Evolutionary conservation across 2,888 invertebrate species (phyloP).

Genomic region (Liposcelis brunnea): DNA sequence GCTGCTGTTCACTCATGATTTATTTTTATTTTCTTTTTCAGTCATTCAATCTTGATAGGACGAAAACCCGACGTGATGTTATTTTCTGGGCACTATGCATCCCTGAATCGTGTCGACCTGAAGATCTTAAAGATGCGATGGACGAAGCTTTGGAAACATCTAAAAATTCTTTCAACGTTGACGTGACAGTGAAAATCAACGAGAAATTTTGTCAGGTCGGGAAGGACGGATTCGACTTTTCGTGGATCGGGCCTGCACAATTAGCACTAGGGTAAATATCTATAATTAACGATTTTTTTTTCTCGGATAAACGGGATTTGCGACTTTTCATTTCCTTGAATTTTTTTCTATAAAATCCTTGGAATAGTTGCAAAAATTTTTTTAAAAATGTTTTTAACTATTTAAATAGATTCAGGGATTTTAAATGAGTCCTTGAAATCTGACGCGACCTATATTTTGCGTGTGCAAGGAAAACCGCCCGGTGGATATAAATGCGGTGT

Average conservation of each 20-base stretch:
- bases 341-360: no score
- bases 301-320: no score
- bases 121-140: conserved; percentile 21
- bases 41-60: neutral
- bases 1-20: neutral
- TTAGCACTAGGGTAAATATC: neutral
- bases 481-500: no score
- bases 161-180: conserved; percentile 14
- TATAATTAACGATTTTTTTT: no score
- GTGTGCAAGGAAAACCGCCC: no score
- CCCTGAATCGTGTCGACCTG: conserved; percentile 29
- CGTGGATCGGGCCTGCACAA: conserved; percentile 4
- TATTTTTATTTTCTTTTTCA: neutral
- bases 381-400: no score
- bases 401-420: no score
- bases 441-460: no score
- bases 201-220: conserved; percentile 19
- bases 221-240: neutral
- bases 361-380: no score
- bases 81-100: conserved; percentile 38
- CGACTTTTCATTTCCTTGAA: no score
- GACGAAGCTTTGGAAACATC: conserved; percentile 6
- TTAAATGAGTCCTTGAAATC: no score
- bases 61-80: conserved; percentile 15
- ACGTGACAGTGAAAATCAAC: conserved; percentile 18